phyloP scores from a whole-genome alignment of 2,888 invertebrate genomes.

The Conomelus anceps region DNA sequence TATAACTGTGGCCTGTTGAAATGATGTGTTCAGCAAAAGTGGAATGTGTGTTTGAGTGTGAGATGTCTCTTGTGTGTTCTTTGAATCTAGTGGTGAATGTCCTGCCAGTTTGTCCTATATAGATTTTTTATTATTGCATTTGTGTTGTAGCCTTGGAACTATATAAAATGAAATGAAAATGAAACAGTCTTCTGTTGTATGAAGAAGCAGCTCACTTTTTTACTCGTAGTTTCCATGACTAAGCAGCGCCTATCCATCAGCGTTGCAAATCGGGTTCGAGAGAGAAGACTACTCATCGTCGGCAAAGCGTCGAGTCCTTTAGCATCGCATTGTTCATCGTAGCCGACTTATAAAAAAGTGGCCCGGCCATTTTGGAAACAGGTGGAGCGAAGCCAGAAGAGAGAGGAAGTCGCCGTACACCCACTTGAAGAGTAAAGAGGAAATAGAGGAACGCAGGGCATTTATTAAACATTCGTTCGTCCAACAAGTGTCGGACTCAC shows the following conservation, averaged over 20 bases:
- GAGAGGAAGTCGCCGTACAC: background rate
- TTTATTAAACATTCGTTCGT: background rate
- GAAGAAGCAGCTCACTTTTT: background rate
- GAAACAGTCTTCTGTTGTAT: background rate
- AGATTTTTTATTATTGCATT: too few relatives aligned
- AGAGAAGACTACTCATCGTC: too few relatives aligned
- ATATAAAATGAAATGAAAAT: too few relatives aligned
- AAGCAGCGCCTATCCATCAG: background rate
- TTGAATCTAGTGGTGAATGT: too few relatives aligned
- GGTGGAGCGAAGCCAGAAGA: background rate
- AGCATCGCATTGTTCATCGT: background rate
- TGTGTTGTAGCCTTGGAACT: too few relatives aligned
- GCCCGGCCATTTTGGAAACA: constrained; percentile 6
- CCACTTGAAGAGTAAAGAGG: background rate
- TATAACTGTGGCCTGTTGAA: too few relatives aligned
- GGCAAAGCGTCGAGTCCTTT: background rate
- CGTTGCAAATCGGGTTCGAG: background rate
- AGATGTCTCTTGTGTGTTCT: too few relatives aligned
- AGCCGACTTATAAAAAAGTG: background rate
- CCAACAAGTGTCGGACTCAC: background rate
- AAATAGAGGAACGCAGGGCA: background rate
- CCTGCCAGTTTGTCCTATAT: too few relatives aligned
- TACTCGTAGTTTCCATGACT: background rate
- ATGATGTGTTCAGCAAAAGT: too few relatives aligned
- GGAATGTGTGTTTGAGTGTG: too few relatives aligned